Percentiles rank a stretch among this genome's conserved stretches.
Evolutionary conservation across 92 coral and sea anemone species (phyloP).

Genomic region (Epizoanthus illoricatus): DNA sequence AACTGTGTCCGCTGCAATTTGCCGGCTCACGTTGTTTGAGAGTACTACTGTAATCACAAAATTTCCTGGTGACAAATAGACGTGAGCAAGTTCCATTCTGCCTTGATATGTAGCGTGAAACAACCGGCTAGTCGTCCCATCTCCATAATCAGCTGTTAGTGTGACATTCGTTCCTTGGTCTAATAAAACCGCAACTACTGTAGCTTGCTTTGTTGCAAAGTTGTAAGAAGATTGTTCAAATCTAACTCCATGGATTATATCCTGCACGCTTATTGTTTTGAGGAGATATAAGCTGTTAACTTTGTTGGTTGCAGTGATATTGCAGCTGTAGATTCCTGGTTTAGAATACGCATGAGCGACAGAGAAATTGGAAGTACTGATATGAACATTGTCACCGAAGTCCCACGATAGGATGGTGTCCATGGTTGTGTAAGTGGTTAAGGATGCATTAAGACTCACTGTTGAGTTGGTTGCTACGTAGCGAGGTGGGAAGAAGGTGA

Average conservation of each 20-base stretch:
- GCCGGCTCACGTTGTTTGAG: neutral
- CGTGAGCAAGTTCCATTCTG: neutral
- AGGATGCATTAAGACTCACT: neutral
- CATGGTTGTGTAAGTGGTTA: neutral
- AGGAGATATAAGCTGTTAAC: neutral
- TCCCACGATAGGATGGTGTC: neutral
- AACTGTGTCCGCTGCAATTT: neutral
- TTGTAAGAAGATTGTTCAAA: neutral
- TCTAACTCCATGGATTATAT: neutral
- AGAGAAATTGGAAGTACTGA: neutral
- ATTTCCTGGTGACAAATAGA: neutral
- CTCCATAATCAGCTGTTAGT: neutral
- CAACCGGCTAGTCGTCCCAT: neutral
- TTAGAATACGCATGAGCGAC: neutral
- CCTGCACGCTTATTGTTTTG: neutral
- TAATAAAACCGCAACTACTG: neutral
- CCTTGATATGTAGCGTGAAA: neutral
- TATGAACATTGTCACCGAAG: neutral
- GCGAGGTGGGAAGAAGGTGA: neutral
- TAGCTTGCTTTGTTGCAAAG: neutral
- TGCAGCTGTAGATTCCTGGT: neutral
- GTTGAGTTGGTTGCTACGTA: neutral
- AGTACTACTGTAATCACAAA: neutral
- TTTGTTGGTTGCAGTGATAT: neutral
- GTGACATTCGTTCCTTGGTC: neutral